Base-by-base conservation (phyloP, 1,140 invertebrate species). In the Zophobas atratus region DNA sequence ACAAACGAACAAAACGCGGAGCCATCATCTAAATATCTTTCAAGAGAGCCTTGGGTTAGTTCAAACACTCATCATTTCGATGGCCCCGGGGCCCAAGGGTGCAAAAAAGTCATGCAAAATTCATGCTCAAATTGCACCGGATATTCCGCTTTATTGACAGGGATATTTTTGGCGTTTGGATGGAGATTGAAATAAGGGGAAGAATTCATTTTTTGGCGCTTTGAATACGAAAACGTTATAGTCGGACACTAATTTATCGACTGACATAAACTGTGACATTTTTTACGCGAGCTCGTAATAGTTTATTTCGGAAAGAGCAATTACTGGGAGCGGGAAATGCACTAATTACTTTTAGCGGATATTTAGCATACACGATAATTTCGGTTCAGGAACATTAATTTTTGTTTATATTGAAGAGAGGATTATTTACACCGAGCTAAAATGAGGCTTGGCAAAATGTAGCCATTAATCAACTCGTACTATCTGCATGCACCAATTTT, bases 11-110 rank as follows among this genome's bases (percentile, higher is more conserved):
- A 67, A 76, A 67, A 76, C 56, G 57, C 55, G 48, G 56, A 33
- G 46, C 75, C 56, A 77, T 77, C 75, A 77, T 71, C 67, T 55
- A 72, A 77, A 77, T 77, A 71, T 71, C 67, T 77, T 77, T 77
- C 38, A 46, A 77, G 41, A 72, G 53, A 60, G 53, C 74, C 57
- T 60, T 36, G 36, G 74, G 56, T 63, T 53, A 60, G 48, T 76
- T 63, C 74, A 76, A 76, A 76, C 57, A 76, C 56, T 67, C 71
- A 56, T 73, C 71, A 73, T 56, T 56, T 73, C 55, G 74, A 67
- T 63, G 20, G 56, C 74, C 38, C 53, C 0, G 34, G 20, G 74
- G 6, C 36, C 34, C 4, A 49, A 6, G 73, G 56, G 56, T 41
- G 48, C 39, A 57, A 60, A 48, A 67, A 60, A 60, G 20, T 63